A percentile compares a stretch with the other conserved stretches of the same genome.
phyloP scores from a whole-genome alignment of 2,888 invertebrate genomes.

The Netelia virgata region DNA sequence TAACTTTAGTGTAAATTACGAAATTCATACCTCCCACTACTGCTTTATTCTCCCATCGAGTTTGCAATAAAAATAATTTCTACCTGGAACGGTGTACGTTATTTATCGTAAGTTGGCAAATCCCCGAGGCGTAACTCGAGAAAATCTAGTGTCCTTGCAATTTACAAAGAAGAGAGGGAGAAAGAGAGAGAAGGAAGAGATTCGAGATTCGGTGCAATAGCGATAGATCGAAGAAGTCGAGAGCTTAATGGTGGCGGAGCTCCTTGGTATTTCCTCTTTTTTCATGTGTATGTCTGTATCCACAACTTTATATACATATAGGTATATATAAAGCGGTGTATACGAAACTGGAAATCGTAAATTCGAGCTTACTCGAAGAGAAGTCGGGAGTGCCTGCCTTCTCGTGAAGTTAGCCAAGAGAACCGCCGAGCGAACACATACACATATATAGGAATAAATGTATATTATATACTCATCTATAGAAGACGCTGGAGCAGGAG shows the following conservation, averaged over 20 bases:
- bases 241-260: constrained; percentile 60
- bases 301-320: constrained; percentile 21
- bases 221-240: constrained; percentile 67
- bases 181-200: constrained; percentile 23
- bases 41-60: constrained; percentile 31
- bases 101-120: constrained; percentile 59
- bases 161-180: constrained; percentile 8
- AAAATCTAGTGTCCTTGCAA: constrained; percentile 45
- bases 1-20: background rate
- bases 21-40: constrained; percentile 2
- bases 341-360: constrained; percentile 66
- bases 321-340: constrained; percentile 44
- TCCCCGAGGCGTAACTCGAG: constrained; percentile 43
- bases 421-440: constrained; percentile 8
- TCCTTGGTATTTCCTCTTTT: constrained; percentile 46
- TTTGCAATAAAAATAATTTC: constrained; percentile 51
- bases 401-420: constrained; percentile 48
- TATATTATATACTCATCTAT: background rate
- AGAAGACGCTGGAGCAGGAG: too few species aligned
- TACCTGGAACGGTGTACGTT: constrained; percentile 13
- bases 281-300: constrained; percentile 27
- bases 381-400: constrained; percentile 26
- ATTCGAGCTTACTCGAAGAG: constrained; percentile 63
- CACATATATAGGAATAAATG: background rate
- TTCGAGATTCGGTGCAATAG: constrained; percentile 61